Evolutionary conservation across 2,888 invertebrate genomes (phyloP).

Genomic region (Apamea sordens): DNA sequence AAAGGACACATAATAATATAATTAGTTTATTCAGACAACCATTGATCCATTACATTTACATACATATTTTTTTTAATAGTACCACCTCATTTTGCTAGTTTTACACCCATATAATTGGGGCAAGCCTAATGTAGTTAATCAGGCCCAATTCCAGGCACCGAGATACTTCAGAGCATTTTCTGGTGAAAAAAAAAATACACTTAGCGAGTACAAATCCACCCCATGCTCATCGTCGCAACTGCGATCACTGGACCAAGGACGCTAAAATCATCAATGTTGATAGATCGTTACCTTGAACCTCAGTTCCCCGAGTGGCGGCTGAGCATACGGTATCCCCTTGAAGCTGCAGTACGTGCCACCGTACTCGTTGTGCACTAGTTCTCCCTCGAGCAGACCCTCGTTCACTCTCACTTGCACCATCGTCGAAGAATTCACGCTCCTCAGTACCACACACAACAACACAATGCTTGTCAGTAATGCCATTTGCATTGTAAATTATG

Average conservation of each 20-base stretch:
- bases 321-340: slow-evolving; percentile 87
- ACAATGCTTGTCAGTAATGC: neutral
- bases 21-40: too few species aligned
- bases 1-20: too few species aligned
- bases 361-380: slow-evolving; percentile 63
- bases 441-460: slow-evolving; percentile 7
- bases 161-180: neutral
- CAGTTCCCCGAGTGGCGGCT: slow-evolving; percentile 84
- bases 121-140: neutral
- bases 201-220: neutral
- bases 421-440: neutral
- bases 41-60: too few species aligned
- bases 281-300: slow-evolving; percentile 83
- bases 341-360: slow-evolving; percentile 72
- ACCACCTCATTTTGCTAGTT: neutral
- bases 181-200: neutral
- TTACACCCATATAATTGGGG: too few species aligned
- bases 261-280: neutral
- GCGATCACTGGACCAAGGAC: neutral
- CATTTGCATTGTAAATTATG: neutral
- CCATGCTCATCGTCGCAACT: neutral
- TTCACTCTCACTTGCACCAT: slow-evolving; percentile 66
- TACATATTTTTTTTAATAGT: neutral
- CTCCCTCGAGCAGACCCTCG: slow-evolving; percentile 75
- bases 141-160: neutral